Evolutionary conservation across 1,140 invertebrate genomes (phyloP).

Genomic region (Drosophila pallidifrons): DNA sequence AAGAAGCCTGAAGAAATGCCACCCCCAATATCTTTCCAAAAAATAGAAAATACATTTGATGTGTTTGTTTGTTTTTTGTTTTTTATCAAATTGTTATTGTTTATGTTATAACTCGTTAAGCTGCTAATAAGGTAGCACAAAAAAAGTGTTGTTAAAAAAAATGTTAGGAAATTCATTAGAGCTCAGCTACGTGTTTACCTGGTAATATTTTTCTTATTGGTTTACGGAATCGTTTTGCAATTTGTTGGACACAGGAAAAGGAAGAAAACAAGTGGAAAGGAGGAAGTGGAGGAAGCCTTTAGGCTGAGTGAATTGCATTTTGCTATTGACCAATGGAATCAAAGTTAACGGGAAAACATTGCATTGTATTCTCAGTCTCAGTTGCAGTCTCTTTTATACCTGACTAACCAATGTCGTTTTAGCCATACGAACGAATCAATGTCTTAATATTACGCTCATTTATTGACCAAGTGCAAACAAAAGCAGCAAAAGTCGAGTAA

Average conservation of each 20-base stretch:
- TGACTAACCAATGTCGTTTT: slow-evolving; percentile 52
- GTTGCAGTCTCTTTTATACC: slow-evolving; percentile 34
- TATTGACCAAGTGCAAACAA: slow-evolving; percentile 75
- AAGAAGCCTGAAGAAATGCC: too few species aligned
- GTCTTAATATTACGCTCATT: slow-evolving; percentile 79
- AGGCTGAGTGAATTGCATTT: slow-evolving; percentile 14
- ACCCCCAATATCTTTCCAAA: too few species aligned
- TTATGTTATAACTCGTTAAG: too few species aligned
- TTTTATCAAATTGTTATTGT: too few species aligned
- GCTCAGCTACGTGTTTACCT: neutral
- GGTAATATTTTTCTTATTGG: slow-evolving; percentile 14
- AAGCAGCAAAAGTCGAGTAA: slow-evolving; percentile 67
- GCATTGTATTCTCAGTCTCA: slow-evolving; percentile 25
- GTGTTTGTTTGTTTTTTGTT: too few species aligned
- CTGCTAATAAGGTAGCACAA: too few species aligned
- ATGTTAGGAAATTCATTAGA: neutral
- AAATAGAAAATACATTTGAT: too few species aligned
- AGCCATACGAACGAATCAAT: slow-evolving; percentile 61
- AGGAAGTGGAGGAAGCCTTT: slow-evolving; percentile 9
- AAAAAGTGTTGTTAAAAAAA: neutral
- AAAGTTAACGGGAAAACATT: slow-evolving; percentile 43
- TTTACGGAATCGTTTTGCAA: slow-evolving; percentile 9
- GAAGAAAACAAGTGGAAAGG: neutral
- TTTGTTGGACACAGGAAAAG: slow-evolving; percentile 8
- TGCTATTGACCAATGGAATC: slow-evolving; percentile 39